These are phyloP conservation scores for Bucco capensis DNA, from an alignment of 2,113 vertebrate species.

Conservation along the genomic window DNA sequence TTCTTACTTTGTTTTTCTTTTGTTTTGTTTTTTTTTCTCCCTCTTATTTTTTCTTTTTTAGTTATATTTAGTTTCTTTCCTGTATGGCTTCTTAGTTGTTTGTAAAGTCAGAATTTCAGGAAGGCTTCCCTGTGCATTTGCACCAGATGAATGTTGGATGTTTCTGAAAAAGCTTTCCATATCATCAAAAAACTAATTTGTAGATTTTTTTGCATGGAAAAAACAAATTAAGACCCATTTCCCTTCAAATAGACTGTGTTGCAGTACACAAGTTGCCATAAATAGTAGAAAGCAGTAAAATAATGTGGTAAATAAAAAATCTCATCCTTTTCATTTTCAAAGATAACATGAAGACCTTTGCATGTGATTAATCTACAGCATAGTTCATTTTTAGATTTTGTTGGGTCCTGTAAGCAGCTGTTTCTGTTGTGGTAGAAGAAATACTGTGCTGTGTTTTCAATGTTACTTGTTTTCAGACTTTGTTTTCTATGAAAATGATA, in stretches of 20 bases:
- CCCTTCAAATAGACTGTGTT: constrained; percentile 81
- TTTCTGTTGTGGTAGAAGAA: constrained; percentile 83
- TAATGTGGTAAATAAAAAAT: constrained; percentile 75
- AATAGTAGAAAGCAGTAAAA: constrained; percentile 78
- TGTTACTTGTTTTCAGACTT: constrained; percentile 90
- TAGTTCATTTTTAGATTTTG: constrained; percentile 95
- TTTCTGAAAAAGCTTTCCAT: constrained; percentile 89
- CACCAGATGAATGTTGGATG: constrained; percentile 89
- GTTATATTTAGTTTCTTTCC: constrained; percentile 78
- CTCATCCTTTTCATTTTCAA: constrained; percentile 85
- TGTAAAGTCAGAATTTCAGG: constrained; percentile 87
- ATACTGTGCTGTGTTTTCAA: constrained; percentile 92
- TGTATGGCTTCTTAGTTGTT: constrained; percentile 85
- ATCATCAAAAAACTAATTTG: constrained; percentile 85
- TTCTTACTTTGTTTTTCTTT: constrained; percentile 68
- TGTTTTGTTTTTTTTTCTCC: background rate
- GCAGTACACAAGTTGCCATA: constrained; percentile 86
- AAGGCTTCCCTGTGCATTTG: constrained; percentile 86
- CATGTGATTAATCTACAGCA: constrained; percentile 93
- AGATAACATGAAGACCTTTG: constrained; percentile 84
- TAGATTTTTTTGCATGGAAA: constrained; percentile 81
- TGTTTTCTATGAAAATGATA: constrained; percentile 91
- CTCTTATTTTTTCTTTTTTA: constrained; percentile 45
- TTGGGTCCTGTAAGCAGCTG: constrained; percentile 91
- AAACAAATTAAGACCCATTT: constrained; percentile 61